Evolutionary conservation across 2,797 vertebrate genomes (phyloP).

Genomic region (Molossus alvarezi): DNA sequence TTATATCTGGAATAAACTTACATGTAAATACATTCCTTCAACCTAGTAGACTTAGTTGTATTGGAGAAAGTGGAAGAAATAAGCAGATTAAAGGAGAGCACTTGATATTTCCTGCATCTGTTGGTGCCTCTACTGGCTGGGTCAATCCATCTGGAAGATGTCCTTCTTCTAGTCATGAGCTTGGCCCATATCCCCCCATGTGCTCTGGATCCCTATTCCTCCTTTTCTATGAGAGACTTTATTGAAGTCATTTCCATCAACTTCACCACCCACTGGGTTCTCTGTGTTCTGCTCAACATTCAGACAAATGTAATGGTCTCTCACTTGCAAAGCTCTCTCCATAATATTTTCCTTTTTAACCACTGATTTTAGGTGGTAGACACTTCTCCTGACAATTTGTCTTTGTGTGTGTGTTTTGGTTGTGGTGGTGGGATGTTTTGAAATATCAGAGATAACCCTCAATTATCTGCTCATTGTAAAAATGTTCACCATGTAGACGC

Average conservation of each 20-base stretch:
- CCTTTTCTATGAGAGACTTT: not conserved
- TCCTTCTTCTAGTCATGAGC: not conserved
- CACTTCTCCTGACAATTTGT: not conserved
- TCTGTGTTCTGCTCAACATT: not conserved
- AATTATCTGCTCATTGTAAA: not conserved
- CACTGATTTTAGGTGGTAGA: too few species aligned
- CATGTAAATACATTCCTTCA: not conserved
- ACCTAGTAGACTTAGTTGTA: not conserved
- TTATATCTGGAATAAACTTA: not conserved
- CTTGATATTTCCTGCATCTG: not conserved
- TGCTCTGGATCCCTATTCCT: not conserved
- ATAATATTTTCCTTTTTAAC: not conserved
- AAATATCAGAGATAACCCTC: not conserved
- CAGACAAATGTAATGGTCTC: not conserved
- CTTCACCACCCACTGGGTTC: not conserved
- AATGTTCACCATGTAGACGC: not conserved
- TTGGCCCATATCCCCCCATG: rapidly evolving
- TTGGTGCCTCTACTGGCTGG: not conserved
- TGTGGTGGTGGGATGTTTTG: not conserved
- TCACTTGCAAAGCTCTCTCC: not conserved
- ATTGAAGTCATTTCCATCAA: not conserved
- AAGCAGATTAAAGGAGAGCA: not conserved
- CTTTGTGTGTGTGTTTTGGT: not conserved
- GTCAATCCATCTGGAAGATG: not conserved
- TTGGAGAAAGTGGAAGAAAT: not conserved